Conservation (phyloP, 2,113 vertebrate species). For the Scomber japonicus region DNA sequence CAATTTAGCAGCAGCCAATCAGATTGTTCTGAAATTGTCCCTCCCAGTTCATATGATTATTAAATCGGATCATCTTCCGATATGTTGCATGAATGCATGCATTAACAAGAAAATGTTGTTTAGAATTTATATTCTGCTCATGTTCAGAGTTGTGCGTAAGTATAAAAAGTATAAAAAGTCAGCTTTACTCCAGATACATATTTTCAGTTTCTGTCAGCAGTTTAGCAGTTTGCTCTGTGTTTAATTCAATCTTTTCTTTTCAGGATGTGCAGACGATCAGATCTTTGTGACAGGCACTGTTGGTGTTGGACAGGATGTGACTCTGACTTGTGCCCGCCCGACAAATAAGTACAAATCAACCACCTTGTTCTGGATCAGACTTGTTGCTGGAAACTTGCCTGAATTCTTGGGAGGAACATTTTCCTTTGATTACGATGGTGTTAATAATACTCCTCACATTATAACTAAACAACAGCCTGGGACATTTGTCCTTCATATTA, state of each 20-base stretch:
- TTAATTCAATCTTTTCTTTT: constrained; percentile 1
- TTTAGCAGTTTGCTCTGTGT: background rate
- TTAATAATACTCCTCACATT: accelerated
- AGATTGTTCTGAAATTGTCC: no score
- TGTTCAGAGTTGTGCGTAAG: background rate
- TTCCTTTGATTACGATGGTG: background rate
- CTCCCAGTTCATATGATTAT: background rate
- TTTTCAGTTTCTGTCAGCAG: no score
- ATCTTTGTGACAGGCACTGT: constrained; percentile 4
- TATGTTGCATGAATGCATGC: background rate
- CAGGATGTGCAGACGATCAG: constrained; percentile 19
- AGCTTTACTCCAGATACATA: background rate
- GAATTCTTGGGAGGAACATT: background rate
- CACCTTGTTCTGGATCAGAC: constrained; percentile 46
- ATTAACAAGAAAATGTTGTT: constrained; percentile 4
- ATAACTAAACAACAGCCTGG: constrained; percentile 8
- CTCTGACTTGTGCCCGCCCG: constrained; percentile 15
- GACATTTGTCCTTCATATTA: constrained; percentile 34
- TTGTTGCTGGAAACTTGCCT: constrained; percentile 37
- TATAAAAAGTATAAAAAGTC: background rate
- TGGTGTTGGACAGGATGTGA: constrained; percentile 36
- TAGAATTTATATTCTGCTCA: background rate
- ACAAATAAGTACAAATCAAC: accelerated
- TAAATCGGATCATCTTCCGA: background rate
- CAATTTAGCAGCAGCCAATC: no score